Evolutionary conservation across 2,888 invertebrate species (phyloP).

Genomic region (Amblyjoppa fuscipennis): DNA sequence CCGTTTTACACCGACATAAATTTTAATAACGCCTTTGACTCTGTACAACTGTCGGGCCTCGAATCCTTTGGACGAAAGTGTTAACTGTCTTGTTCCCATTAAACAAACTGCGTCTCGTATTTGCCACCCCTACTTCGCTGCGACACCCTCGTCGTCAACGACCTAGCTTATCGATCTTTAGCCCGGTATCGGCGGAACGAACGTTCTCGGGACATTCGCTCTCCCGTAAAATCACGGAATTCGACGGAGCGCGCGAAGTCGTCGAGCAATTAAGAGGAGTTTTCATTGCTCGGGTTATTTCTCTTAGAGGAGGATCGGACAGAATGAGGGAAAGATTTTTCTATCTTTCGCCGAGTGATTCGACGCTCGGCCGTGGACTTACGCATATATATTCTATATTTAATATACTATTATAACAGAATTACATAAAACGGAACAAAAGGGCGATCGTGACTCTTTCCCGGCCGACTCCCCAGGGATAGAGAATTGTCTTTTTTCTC

Average conservation of each 20-base stretch:
- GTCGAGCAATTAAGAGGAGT: constrained; percentile 47
- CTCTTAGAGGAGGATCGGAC: not conserved
- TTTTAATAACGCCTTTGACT: not conserved
- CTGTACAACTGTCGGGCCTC: not conserved
- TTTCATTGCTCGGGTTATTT: constrained; percentile 20
- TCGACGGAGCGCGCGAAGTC: not conserved
- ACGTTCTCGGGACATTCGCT: constrained; percentile 16
- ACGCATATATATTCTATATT: no score
- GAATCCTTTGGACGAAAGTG: not conserved
- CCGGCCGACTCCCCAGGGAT: no score
- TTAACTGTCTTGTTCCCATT: not conserved
- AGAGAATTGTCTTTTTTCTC: no score
- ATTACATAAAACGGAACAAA: no score
- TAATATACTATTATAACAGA: no score
- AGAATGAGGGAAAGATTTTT: constrained; percentile 29
- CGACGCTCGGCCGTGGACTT: not conserved
- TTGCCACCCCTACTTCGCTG: not conserved
- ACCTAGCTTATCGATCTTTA: constrained; percentile 28
- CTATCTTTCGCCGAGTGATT: constrained; percentile 31
- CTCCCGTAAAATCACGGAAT: constrained; percentile 37
- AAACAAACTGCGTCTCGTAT: not conserved
- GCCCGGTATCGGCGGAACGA: constrained; percentile 21
- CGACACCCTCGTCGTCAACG: not conserved
- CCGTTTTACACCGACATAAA: no score
- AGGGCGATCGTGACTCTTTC: no score